These are phyloP conservation scores for Paracanthobrama guichenoti DNA, from an alignment of 2,113 vertebrate genomes.

Conservation along the genomic window DNA sequence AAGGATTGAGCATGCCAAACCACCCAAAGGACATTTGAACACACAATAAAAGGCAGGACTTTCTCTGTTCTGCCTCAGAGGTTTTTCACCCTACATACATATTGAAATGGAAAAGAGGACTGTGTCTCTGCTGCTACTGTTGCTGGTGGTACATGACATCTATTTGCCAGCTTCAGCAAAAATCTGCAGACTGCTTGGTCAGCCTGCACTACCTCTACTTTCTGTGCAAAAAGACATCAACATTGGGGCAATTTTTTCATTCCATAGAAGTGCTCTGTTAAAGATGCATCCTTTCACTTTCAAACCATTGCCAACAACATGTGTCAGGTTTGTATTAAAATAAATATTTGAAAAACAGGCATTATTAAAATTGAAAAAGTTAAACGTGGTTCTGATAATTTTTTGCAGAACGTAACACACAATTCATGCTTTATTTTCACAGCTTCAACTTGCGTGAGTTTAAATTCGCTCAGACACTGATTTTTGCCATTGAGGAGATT, in stretches of 20 bases:
- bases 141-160: neutral
- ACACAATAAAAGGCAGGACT: neutral
- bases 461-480: constrained; percentile 73
- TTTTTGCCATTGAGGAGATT: constrained; percentile 78
- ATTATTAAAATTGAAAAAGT: no score
- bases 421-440: neutral
- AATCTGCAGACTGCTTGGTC: constrained; percentile 37
- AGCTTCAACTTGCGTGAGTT: constrained; percentile 74
- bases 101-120: neutral
- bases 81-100: no score
- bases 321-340: constrained; percentile 30
- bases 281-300: constrained; percentile 36
- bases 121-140: neutral
- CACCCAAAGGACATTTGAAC: constrained; percentile 6
- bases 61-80: neutral
- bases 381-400: neutral
- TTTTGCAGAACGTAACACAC: neutral
- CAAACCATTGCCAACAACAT: constrained; percentile 44
- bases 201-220: constrained; percentile 23
- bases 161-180: neutral
- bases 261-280: constrained; percentile 41
- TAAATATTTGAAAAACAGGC: no score
- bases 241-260: constrained; percentile 50
- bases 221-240: constrained; percentile 43
- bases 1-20: no score